Conservation (phyloP, 2,113 vertebrate genomes). For the Clarias magur region DNA sequence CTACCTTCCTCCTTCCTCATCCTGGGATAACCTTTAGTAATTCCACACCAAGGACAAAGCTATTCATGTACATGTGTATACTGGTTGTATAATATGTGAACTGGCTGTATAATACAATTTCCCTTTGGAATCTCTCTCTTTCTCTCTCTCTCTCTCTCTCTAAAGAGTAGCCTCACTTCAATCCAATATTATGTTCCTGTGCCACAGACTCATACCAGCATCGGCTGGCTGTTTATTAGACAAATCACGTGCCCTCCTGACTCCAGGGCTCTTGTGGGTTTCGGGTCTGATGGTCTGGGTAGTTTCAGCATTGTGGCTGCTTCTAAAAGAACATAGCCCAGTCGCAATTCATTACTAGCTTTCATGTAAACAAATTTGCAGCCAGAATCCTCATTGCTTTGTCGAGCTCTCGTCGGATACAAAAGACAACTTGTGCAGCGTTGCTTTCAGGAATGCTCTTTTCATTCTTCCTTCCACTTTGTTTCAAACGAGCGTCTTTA, state of each 20-base stretch:
- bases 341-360: slow-evolving; percentile 21
- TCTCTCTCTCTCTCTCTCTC: background rate
- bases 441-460: background rate
- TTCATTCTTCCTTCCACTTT: slow-evolving; percentile 25
- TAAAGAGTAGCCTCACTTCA: background rate
- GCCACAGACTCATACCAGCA: slow-evolving; percentile 7
- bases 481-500: slow-evolving; percentile 37
- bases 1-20: background rate
- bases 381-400: slow-evolving; percentile 19
- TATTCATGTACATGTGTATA: background rate
- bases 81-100: too few relatives aligned
- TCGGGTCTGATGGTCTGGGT: slow-evolving; percentile 11
- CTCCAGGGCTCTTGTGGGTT: slow-evolving; percentile 18
- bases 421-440: background rate
- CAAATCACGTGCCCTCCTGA: background rate
- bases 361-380: slow-evolving; percentile 30
- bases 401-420: slow-evolving; percentile 14
- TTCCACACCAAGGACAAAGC: background rate
- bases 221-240: slow-evolving; percentile 8
- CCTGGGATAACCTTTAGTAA: background rate
- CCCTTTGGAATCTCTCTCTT: background rate
- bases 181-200: background rate
- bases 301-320: slow-evolving; percentile 14
- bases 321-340: slow-evolving; percentile 18
- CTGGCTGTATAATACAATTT: background rate